phyloP scores from a whole-genome alignment of 2,113 vertebrate genomes.

The Aspidoscelis tigris region DNA sequence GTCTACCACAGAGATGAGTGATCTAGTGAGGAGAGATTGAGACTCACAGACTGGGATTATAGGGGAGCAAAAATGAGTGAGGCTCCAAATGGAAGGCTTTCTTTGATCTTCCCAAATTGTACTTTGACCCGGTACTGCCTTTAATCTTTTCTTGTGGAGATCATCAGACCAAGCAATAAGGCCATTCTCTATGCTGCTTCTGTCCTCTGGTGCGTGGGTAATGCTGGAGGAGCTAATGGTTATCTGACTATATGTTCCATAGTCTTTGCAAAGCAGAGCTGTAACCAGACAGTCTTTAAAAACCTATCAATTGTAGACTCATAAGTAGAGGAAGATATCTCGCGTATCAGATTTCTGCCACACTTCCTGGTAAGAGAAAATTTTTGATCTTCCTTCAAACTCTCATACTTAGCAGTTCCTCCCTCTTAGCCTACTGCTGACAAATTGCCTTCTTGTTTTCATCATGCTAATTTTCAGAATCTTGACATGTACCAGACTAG shows the following conservation, averaged over 20 bases:
- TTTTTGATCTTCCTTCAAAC: background rate
- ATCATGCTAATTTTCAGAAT: background rate
- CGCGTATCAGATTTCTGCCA: slow-evolving; percentile 34
- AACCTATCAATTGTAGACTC: background rate
- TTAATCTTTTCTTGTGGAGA: background rate
- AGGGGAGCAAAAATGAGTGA: no score
- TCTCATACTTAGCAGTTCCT: background rate
- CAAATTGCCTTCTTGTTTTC: background rate
- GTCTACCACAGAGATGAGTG: no score
- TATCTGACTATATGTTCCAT: background rate
- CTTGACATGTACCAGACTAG: background rate
- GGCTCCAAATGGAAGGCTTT: no score
- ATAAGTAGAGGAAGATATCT: background rate
- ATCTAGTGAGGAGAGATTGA: no score
- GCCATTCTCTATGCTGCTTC: no score
- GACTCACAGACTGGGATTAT: no score
- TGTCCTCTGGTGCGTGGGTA: background rate
- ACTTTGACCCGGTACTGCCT: background rate
- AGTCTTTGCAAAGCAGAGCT: background rate
- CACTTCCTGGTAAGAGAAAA: slow-evolving; percentile 24
- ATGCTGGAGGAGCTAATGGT: background rate
- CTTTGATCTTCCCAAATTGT: no score
- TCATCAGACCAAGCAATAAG: background rate
- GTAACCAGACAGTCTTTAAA: background rate
- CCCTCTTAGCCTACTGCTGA: background rate